A percentile compares a stretch with the other conserved stretches of the same genome.
Evolutionary conservation across 2,888 invertebrate genomes (phyloP).

Genomic region (Drosophila leonis): DNA sequence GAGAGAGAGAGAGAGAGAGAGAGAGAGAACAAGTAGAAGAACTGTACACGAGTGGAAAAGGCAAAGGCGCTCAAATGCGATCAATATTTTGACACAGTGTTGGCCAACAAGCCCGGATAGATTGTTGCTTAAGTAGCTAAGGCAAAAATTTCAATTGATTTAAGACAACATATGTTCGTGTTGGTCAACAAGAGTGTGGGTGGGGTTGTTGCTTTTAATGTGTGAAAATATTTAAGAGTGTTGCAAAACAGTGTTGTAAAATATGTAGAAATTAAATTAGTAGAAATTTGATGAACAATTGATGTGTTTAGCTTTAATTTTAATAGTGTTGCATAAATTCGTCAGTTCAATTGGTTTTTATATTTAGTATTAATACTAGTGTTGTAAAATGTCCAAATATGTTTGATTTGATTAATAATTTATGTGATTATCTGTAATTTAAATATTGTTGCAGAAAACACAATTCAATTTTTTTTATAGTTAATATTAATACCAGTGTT

Average conservation of each 20-base stretch:
- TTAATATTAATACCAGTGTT: not conserved
- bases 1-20: not conserved
- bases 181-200: not conserved
- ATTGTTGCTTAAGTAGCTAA: not conserved
- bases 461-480: too few relatives aligned
- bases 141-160: not conserved
- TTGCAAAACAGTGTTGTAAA: not conserved
- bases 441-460: not conserved
- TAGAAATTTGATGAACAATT: not conserved
- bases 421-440: not conserved
- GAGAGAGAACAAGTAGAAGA: not conserved
- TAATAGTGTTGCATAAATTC: not conserved
- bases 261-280: not conserved
- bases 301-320: not conserved
- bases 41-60: not conserved
- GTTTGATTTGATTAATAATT: not conserved
- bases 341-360: too few relatives aligned
- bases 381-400: too few relatives aligned
- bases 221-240: not conserved
- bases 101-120: conserved; percentile 10
- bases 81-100: conserved; percentile 41
- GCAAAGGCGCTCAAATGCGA: conserved; percentile 13
- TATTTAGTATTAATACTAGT: not conserved
- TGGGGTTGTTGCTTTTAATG: too few relatives aligned
- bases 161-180: conserved; percentile 3